Percentiles rank a stretch among this genome's conserved stretches.
These are phyloP conservation scores for Chymomyza fuscimana DNA, from an alignment of 2,888 invertebrate species.

Conservation along the genomic window DNA sequence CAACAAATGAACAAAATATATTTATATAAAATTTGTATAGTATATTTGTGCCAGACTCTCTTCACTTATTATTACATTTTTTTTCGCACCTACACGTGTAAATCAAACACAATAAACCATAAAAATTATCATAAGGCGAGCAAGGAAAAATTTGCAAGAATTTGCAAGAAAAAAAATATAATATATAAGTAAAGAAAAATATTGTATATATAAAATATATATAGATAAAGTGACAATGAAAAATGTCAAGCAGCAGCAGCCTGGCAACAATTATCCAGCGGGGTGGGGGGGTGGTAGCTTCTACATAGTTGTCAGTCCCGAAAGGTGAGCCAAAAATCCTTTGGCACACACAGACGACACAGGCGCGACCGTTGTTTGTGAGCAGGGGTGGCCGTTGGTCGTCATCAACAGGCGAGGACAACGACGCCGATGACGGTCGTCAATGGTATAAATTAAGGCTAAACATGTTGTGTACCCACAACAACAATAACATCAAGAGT, in stretches of 20 bases:
- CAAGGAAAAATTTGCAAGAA: constrained; percentile 19
- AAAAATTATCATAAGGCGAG: constrained; percentile 61
- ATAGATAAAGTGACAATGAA: constrained; percentile 45
- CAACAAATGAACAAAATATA: background rate
- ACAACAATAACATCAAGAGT: constrained; percentile 12
- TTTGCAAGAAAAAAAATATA: constrained; percentile 27
- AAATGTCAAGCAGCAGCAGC: constrained; percentile 19
- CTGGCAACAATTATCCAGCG: constrained; percentile 25
- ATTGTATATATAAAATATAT: background rate
- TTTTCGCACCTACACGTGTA: constrained; percentile 59
- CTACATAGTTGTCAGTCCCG: constrained; percentile 54
- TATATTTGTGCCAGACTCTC: background rate
- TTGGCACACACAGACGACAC: constrained; percentile 64
- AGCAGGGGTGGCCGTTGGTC: too few species aligned
- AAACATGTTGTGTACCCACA: constrained; percentile 54
- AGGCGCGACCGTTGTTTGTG: background rate
- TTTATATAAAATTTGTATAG: too few species aligned
- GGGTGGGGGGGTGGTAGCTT: constrained; percentile 7
- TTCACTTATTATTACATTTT: constrained; percentile 9
- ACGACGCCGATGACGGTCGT: constrained; percentile 17
- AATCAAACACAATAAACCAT: constrained; percentile 71
- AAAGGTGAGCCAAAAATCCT: constrained; percentile 51
- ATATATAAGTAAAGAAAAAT: constrained; percentile 1
- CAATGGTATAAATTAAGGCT: constrained; percentile 69
- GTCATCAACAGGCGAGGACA: constrained; percentile 1